Evolutionary conservation across 2,113 vertebrate genomes (phyloP).

Genomic region (Albula goreensis): DNA sequence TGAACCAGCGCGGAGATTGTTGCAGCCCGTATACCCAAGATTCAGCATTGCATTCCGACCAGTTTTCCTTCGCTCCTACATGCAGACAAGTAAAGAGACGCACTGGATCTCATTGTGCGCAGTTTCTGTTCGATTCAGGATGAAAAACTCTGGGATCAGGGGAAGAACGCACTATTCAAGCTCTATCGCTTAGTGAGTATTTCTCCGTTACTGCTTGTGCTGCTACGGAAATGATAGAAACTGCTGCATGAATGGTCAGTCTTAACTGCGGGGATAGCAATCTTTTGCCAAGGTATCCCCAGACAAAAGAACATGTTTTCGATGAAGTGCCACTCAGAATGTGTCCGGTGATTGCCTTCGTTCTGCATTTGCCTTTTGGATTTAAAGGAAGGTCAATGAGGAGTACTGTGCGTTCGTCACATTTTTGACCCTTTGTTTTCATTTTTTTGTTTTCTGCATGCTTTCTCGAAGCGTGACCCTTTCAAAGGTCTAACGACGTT

Average conservation of each 20-base stretch:
- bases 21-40: constrained; percentile 19
- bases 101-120: constrained; percentile 42
- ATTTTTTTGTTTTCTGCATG: constrained; percentile 23
- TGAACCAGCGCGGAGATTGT: constrained; percentile 56
- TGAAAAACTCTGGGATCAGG: constrained; percentile 41
- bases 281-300: constrained; percentile 43
- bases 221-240: constrained; percentile 53
- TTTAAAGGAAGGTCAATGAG: constrained; percentile 61
- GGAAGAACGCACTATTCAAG: constrained; percentile 43
- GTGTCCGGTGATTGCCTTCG: constrained; percentile 41
- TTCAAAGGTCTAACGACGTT: constrained; percentile 50
- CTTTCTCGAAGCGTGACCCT: constrained; percentile 39
- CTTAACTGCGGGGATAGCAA: constrained; percentile 38
- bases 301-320: constrained; percentile 52
- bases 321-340: constrained; percentile 45
- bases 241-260: constrained; percentile 53
- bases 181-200: constrained; percentile 48
- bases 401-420: constrained; percentile 52
- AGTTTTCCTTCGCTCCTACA: constrained; percentile 11
- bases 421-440: constrained; percentile 33
- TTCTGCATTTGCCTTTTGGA: constrained; percentile 35
- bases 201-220: constrained; percentile 43
- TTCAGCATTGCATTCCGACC: constrained; percentile 34
- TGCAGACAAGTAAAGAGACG: constrained; percentile 27
- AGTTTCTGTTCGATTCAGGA: constrained; percentile 40